Evolutionary conservation across 2,888 invertebrate genomes (phyloP).

Genomic region (Lucinisca nassula): DNA sequence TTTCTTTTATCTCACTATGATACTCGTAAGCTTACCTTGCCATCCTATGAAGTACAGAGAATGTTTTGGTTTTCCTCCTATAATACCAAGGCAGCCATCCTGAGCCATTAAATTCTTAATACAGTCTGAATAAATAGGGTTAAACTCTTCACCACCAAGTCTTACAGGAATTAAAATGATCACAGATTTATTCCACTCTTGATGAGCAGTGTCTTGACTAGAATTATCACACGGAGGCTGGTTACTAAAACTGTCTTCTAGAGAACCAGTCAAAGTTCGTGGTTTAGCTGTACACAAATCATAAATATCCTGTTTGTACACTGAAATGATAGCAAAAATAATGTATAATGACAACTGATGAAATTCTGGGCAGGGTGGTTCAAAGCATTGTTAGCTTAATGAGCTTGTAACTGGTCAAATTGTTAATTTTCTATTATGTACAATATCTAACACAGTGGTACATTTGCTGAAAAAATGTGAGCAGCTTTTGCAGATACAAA

Average conservation of each 20-base stretch:
- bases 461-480: too few relatives aligned
- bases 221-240: neutral
- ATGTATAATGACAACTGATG: too few relatives aligned
- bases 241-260: conserved; percentile 39
- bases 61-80: conserved; percentile 97
- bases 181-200: conserved; percentile 88
- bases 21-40: conserved; percentile 91
- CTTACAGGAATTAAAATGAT: conserved; percentile 95
- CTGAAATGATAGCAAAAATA: conserved; percentile 86
- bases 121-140: conserved; percentile 95
- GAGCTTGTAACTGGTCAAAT: too few relatives aligned
- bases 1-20: too few relatives aligned
- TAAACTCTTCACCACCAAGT: conserved; percentile 95
- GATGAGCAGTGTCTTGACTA: conserved; percentile 4
- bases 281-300: conserved; percentile 88
- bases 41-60: conserved; percentile 97
- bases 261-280: conserved; percentile 66
- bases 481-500: too few relatives aligned
- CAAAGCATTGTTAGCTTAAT: too few relatives aligned
- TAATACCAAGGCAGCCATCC: conserved; percentile 95
- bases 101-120: conserved; percentile 94
- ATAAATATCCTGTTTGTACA: conserved; percentile 93
- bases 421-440: too few relatives aligned
- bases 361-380: too few relatives aligned
- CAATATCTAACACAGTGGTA: too few relatives aligned